Percentiles rank a stretch among this genome's conserved stretches.
Conservation (phyloP, 2,113 vertebrate species). For the Sakesphorus luctuosus region DNA sequence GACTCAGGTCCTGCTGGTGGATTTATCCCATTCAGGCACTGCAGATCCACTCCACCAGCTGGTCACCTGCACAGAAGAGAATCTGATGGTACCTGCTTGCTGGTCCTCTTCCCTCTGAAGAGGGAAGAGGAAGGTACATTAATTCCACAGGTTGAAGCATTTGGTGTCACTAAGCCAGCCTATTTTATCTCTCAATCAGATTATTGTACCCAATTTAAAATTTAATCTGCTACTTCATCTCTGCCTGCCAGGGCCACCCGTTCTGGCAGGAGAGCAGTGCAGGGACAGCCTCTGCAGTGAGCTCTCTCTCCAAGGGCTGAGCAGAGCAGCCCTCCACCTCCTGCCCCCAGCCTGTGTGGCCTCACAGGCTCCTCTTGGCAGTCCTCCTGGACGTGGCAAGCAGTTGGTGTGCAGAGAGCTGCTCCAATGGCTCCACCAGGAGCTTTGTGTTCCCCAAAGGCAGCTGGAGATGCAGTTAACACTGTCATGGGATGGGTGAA, state of each 20-base stretch:
- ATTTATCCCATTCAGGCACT: fast-evolving
- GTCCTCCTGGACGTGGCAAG: background rate
- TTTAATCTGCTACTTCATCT: background rate
- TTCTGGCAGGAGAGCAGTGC: background rate
- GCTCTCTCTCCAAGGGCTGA: background rate
- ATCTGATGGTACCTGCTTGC: fast-evolving
- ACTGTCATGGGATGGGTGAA: background rate
- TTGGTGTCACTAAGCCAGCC: background rate
- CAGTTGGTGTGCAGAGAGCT: background rate
- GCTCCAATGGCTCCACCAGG: fast-evolving
- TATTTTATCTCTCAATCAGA: background rate
- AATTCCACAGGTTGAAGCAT: background rate
- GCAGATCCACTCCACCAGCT: fast-evolving
- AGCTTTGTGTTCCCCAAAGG: background rate
- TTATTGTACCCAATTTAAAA: background rate
- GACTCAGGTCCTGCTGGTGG: background rate
- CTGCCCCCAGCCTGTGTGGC: background rate
- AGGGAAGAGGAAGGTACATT: background rate
- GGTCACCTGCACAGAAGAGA: background rate
- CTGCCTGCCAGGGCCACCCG: background rate
- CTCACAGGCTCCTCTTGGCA: fast-evolving
- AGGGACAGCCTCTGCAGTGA: background rate
- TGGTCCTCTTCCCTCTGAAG: too few relatives aligned
- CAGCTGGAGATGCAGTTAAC: background rate
- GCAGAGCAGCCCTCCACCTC: background rate